Evolutionary conservation across 2,797 vertebrate genomes (phyloP).

Genomic region (Astyanax mexicanus): DNA sequence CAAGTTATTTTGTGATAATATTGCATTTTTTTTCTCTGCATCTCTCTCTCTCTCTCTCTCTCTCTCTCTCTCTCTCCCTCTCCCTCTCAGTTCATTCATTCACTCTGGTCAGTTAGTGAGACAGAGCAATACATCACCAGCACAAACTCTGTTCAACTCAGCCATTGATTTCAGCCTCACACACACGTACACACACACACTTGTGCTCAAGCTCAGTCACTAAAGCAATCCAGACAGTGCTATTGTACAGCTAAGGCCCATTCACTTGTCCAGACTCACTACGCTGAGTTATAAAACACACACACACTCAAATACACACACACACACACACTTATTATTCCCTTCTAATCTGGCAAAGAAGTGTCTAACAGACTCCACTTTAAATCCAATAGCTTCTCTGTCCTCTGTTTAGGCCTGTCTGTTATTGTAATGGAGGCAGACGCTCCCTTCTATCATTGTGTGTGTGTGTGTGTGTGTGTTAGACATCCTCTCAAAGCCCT

Average conservation of each 20-base stretch:
- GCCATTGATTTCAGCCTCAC: conserved; percentile 31
- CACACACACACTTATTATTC: conserved; percentile 26
- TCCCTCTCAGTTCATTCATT: conserved; percentile 1
- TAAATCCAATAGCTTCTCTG: conserved; percentile 12
- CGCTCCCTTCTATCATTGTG: conserved; percentile 11
- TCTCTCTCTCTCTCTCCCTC: conserved; percentile 3
- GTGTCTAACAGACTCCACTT: conserved; percentile 25
- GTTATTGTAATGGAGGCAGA: conserved; percentile 12
- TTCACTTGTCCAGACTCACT: neutral
- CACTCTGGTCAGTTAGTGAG: conserved; percentile 21
- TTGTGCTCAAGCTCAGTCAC: conserved; percentile 10
- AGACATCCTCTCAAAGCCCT: conserved; percentile 8
- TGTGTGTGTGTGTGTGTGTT: neutral
- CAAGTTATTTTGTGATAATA: no score
- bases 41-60: neutral
- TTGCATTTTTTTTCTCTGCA: neutral
- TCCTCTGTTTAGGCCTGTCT: conserved; percentile 4
- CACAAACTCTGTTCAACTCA: conserved; percentile 29
- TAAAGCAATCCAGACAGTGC: conserved; percentile 12
- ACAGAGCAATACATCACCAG: conserved; percentile 21
- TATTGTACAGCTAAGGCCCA: conserved; percentile 19
- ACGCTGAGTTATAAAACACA: no score
- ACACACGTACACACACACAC: neutral
- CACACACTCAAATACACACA: neutral
- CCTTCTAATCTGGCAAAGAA: conserved; percentile 33